Evolutionary conservation across 2,888 invertebrate species (phyloP).

Genomic region (Conchocele bisecta): DNA sequence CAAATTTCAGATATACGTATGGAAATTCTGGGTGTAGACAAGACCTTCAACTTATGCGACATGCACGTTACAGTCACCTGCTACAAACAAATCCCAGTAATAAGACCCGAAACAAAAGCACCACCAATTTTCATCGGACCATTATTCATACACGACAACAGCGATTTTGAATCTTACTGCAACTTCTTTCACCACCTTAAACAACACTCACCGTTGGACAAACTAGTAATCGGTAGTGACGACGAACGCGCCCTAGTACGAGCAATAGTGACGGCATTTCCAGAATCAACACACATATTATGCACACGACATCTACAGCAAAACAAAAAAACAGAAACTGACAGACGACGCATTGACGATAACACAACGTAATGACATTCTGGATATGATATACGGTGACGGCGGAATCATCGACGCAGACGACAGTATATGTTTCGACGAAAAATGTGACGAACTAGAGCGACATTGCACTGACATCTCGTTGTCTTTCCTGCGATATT

Average conservation of each 20-base stretch:
- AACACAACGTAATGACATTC: background rate
- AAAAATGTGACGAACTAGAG: background rate
- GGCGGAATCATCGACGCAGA: slow-evolving; percentile 12
- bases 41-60: slow-evolving; percentile 44
- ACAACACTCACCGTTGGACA: slow-evolving; percentile 11
- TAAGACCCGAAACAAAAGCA: slow-evolving; percentile 1
- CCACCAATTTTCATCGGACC: slow-evolving; percentile 48
- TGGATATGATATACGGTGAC: slow-evolving; percentile 17
- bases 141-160: slow-evolving; percentile 45
- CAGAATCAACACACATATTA: slow-evolving; percentile 13
- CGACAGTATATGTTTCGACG: slow-evolving; percentile 28
- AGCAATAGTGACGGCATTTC: slow-evolving; percentile 20
- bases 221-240: slow-evolving; percentile 36
- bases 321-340: slow-evolving; percentile 31
- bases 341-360: slow-evolving; percentile 19
- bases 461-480: background rate
- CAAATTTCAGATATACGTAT: slow-evolving; percentile 28
- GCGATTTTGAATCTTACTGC: slow-evolving; percentile 43
- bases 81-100: slow-evolving; percentile 23
- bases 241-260: slow-evolving; percentile 39
- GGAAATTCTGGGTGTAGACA: slow-evolving; percentile 37
- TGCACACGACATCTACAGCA: slow-evolving; percentile 34
- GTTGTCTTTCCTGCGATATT: background rate
- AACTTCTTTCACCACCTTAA: slow-evolving; percentile 34
- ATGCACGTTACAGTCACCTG: slow-evolving; percentile 38